Evolutionary conservation across 2,797 vertebrate species (phyloP).

Genomic region (Siniperca undulata): DNA sequence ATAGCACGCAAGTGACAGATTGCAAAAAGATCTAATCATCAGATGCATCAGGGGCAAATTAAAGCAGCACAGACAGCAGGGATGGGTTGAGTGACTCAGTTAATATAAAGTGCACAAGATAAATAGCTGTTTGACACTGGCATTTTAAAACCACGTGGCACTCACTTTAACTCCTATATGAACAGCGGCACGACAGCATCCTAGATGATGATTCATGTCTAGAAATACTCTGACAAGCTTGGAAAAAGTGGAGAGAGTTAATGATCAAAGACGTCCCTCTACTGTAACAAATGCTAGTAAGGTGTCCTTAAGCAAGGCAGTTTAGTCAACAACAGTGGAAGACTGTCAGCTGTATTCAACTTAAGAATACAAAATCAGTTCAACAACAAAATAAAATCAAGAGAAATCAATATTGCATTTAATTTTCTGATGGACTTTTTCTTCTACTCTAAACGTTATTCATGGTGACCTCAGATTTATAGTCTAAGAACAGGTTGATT

Average conservation of each 20-base stretch:
- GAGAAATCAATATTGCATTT: background rate
- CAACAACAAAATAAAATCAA: background rate
- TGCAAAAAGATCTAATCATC: constrained; percentile 49
- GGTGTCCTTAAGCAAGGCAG: background rate
- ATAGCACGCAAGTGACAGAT: constrained; percentile 32
- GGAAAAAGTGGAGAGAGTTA: background rate
- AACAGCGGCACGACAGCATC: constrained; percentile 5
- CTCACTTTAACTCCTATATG: background rate
- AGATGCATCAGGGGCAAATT: constrained; percentile 59
- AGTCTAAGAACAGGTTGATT: constrained; percentile 2
- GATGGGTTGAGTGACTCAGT: constrained; percentile 18
- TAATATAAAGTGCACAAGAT: constrained; percentile 44
- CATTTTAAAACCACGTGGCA: constrained; percentile 17
- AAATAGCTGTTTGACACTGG: constrained; percentile 45
- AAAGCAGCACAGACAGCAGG: constrained; percentile 22
- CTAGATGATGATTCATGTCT: background rate
- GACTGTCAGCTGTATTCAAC: background rate
- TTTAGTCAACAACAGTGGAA: background rate
- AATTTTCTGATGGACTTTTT: background rate
- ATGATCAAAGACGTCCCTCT: background rate
- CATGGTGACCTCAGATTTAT: background rate
- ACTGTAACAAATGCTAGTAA: background rate
- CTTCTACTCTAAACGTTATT: background rate
- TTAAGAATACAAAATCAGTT: background rate
- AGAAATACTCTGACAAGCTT: background rate